phyloP scores from a whole-genome alignment of 2,113 vertebrate genomes.

The Stegostoma tigrinum region DNA sequence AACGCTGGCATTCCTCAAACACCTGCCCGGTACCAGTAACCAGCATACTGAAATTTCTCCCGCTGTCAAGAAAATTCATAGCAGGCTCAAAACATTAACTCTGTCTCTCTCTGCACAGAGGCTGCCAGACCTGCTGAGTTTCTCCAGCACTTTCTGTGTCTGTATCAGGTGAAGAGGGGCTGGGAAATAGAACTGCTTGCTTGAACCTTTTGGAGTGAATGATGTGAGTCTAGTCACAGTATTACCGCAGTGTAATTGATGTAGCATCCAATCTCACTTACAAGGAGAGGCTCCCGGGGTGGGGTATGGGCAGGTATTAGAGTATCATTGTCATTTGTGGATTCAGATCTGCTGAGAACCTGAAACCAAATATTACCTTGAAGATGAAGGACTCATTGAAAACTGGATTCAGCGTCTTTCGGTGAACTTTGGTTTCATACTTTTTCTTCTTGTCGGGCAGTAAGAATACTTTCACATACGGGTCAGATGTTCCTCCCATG shows the following conservation, averaged over 20 bases:
- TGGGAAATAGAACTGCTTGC: neutral
- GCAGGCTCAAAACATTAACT: too few species aligned
- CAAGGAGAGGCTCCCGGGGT: neutral
- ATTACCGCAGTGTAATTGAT: neutral
- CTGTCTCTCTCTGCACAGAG: too few species aligned
- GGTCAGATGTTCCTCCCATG: constrained; percentile 73
- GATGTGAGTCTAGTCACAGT: neutral
- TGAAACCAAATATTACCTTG: constrained; percentile 57
- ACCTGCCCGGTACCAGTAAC: too few species aligned
- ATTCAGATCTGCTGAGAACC: neutral
- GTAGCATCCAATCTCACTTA: neutral
- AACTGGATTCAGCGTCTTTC: constrained; percentile 72
- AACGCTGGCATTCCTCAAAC: too few species aligned
- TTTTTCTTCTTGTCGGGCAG: constrained; percentile 77
- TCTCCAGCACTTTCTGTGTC: too few species aligned
- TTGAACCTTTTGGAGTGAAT: neutral
- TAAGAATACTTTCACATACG: constrained; percentile 71
- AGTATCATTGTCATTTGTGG: neutral
- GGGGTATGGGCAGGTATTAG: neutral
- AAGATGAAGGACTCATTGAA: constrained; percentile 77
- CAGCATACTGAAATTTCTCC: too few species aligned
- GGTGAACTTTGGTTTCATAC: constrained; percentile 73
- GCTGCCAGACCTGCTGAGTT: too few species aligned
- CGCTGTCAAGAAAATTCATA: too few species aligned
- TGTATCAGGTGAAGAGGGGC: neutral